Evolutionary conservation across 2,113 vertebrate genomes (phyloP).

Genomic region (Donacobius atricapilla): DNA sequence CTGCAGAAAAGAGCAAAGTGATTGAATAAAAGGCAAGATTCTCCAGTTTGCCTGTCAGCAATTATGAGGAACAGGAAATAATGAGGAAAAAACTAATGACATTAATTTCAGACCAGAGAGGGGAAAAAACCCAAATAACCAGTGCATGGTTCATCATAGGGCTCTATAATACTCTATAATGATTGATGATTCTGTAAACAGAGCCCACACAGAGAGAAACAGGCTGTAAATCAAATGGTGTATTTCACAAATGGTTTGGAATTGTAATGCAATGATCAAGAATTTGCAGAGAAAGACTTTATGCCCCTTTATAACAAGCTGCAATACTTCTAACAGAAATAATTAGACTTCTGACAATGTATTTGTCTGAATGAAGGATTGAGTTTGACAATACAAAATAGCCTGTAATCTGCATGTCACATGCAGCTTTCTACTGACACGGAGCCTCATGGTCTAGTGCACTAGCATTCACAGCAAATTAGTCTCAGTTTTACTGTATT

Average conservation of each 20-base stretch:
- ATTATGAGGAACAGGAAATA: background rate
- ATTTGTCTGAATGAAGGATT: conserved; percentile 21
- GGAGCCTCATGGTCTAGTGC: background rate
- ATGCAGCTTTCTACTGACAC: conserved; percentile 13
- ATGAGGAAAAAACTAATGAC: background rate
- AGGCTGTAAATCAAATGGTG: conserved; percentile 16
- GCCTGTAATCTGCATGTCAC: background rate
- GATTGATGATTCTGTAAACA: conserved; percentile 28
- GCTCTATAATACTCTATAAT: background rate
- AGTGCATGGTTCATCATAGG: background rate
- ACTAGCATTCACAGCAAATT: conserved; percentile 20
- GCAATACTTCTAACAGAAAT: conserved; percentile 10
- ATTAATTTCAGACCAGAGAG: background rate
- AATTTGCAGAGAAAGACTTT: background rate
- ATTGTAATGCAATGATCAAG: background rate
- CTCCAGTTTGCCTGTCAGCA: background rate
- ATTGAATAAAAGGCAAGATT: background rate
- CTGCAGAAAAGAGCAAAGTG: background rate
- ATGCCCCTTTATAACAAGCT: background rate
- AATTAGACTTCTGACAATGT: conserved; percentile 29
- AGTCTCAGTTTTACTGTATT: background rate
- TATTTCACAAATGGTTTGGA: background rate
- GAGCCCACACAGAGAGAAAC: background rate
- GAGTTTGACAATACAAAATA: conserved; percentile 48
- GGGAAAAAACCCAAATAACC: background rate